Evolutionary conservation across 92 coral and sea anemone species (phyloP).

Genomic region (Hydrozoanthus gracilis): DNA sequence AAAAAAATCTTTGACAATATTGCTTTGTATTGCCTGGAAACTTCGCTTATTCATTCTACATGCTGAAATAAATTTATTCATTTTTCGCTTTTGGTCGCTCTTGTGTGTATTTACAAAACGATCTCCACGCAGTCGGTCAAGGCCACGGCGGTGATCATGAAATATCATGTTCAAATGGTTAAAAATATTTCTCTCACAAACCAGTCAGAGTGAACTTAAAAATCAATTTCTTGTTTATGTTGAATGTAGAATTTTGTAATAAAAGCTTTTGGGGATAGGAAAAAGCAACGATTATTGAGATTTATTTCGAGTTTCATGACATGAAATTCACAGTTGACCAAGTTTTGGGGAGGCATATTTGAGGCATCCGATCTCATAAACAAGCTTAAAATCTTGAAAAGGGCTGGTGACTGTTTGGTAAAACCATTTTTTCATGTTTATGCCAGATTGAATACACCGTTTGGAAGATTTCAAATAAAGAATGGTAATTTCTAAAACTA

Average conservation of each 20-base stretch:
- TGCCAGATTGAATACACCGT: not conserved
- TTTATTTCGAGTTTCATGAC: slow-evolving; percentile 23
- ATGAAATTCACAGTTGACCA: not conserved
- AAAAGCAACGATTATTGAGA: not conserved
- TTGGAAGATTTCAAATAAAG: not conserved
- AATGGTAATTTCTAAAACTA: not conserved
- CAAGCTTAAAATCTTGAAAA: not conserved
- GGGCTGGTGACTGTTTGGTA: not conserved
- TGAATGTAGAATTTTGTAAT: slow-evolving; percentile 1
- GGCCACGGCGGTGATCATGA: slow-evolving; percentile 9
- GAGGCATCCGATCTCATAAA: not conserved
- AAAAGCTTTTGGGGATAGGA: slow-evolving; percentile 5
- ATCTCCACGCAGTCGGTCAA: slow-evolving; percentile 48
- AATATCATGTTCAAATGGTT: not conserved
- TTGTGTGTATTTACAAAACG: slow-evolving; percentile 62
- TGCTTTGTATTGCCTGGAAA: slow-evolving; percentile 14
- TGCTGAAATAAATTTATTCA: slow-evolving; percentile 60
- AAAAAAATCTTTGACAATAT: slow-evolving; percentile 17
- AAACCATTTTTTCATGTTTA: not conserved
- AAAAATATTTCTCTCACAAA: not conserved
- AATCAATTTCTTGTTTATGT: slow-evolving; percentile 8
- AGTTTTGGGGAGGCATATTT: slow-evolving; percentile 4
- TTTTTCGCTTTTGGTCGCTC: slow-evolving; percentile 6
- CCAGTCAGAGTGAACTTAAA: not conserved
- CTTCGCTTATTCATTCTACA: slow-evolving; percentile 49